Percentiles rank a stretch among this genome's conserved stretches.
Evolutionary conservation across 1,140 invertebrate genomes (phyloP).

Genomic region (Lordiphosa stackelbergi): DNA sequence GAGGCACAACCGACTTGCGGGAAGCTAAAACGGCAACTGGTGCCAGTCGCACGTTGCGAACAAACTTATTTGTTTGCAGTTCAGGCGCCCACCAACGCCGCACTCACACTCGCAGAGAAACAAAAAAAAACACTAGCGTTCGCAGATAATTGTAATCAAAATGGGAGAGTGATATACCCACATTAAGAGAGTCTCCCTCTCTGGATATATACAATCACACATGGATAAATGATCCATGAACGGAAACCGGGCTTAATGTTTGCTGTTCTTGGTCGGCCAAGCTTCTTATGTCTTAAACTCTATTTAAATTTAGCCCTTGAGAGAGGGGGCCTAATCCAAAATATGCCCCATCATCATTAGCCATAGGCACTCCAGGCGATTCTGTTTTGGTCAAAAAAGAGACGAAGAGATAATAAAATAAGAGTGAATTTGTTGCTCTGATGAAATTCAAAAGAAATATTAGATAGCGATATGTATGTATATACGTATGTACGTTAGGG

Average conservation of each 20-base stretch:
- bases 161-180: conserved; percentile 1
- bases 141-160: conserved; percentile 3
- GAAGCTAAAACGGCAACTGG: conserved; percentile 58
- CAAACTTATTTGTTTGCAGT: conserved; percentile 55
- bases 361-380: not conserved
- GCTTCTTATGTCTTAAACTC: no score
- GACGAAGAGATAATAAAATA: conserved; percentile 1
- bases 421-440: conserved; percentile 11
- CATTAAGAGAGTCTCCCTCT: conserved; percentile 3
- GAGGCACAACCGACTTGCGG: conserved; percentile 45
- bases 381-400: conserved; percentile 14
- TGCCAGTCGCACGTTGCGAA: conserved; percentile 23
- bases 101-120: conserved; percentile 1
- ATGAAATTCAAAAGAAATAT: conserved; percentile 2
- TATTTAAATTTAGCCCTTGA: no score
- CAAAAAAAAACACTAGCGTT: conserved; percentile 16
- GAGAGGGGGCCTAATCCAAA: not conserved
- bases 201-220: no score
- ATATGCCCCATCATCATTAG: not conserved
- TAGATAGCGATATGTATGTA: not conserved
- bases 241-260: not conserved
- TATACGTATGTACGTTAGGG: no score
- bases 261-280: no score
- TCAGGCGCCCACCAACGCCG: conserved; percentile 11
- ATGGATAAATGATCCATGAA: not conserved